Conservation (phyloP, 1,140 invertebrate species). For the Chymomyza costata region DNA sequence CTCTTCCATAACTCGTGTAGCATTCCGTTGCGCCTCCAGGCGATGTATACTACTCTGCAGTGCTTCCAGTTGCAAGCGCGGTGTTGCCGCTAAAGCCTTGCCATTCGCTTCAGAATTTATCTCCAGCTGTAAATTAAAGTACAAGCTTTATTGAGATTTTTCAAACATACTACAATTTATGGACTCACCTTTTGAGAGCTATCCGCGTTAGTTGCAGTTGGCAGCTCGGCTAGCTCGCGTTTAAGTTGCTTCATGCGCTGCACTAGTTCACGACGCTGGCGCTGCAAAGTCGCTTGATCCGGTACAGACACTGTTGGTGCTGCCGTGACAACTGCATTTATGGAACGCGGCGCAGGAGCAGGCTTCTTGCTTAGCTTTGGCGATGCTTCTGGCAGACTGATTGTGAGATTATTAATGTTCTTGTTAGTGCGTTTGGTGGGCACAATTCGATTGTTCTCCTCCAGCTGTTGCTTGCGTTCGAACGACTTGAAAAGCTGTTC, state of each 20-base stretch:
- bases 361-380: constrained; percentile 58
- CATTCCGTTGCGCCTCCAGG: constrained; percentile 69
- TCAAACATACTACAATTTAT: no score
- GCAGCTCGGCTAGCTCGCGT: constrained; percentile 42
- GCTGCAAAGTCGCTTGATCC: constrained; percentile 47
- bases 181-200: constrained; percentile 29
- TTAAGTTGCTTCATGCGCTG: constrained; percentile 65
- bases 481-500: constrained; percentile 73
- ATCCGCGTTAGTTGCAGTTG: constrained; percentile 5
- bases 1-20: constrained; percentile 73
- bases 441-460: constrained; percentile 37
- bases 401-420: constrained; percentile 70
- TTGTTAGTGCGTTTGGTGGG: constrained; percentile 55
- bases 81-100: constrained; percentile 9
- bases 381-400: constrained; percentile 51
- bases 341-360: constrained; percentile 76
- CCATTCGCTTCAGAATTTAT: no score
- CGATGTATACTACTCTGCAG: constrained; percentile 66
- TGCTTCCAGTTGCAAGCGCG: constrained; percentile 41
- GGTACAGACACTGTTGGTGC: constrained; percentile 61
- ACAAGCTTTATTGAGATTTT: no score
- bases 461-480: constrained; percentile 65
- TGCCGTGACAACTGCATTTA: constrained; percentile 75
- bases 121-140: no score
- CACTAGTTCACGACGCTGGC: constrained; percentile 77